Conservation (phyloP, 2,113 vertebrate genomes). For the Rhagologus leucostigma region DNA sequence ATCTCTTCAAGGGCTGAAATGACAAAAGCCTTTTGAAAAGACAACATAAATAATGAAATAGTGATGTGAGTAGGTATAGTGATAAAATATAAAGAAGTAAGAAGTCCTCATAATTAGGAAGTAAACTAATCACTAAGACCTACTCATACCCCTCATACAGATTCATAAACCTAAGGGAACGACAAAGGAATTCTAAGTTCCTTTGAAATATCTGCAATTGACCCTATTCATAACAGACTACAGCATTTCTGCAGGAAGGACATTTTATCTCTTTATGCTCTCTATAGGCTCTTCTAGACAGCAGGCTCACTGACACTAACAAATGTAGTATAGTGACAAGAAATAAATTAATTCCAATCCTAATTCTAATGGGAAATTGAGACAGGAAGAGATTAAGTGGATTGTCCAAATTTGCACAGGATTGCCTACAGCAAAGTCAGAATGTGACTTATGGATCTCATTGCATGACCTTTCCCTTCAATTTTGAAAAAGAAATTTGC, state of each 20-base stretch:
- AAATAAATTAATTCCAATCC: not conserved
- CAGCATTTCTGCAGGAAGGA: not conserved
- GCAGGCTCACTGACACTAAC: not conserved
- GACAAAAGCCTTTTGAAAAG: not conserved
- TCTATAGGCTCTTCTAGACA: not conserved
- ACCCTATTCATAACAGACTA: not conserved
- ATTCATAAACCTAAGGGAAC: not conserved
- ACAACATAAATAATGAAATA: not conserved
- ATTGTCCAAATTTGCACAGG: not conserved
- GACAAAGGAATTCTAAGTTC: not conserved
- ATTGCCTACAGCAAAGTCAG: not conserved
- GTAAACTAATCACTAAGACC: not conserved
- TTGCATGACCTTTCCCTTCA: not conserved
- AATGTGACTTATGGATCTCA: not conserved
- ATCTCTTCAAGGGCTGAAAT: not conserved
- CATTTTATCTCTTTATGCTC: not conserved
- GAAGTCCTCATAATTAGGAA: not conserved
- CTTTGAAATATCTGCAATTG: not conserved
- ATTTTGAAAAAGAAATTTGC: not conserved
- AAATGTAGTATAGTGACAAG: not conserved
- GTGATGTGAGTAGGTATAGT: not conserved
- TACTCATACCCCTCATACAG: not conserved
- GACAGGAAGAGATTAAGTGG: not conserved
- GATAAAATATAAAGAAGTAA: not conserved
- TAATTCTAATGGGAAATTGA: not conserved